These are phyloP conservation scores for Danionella cerebrum DNA, from an alignment of 2,113 vertebrate genomes.

Conservation along the genomic window DNA sequence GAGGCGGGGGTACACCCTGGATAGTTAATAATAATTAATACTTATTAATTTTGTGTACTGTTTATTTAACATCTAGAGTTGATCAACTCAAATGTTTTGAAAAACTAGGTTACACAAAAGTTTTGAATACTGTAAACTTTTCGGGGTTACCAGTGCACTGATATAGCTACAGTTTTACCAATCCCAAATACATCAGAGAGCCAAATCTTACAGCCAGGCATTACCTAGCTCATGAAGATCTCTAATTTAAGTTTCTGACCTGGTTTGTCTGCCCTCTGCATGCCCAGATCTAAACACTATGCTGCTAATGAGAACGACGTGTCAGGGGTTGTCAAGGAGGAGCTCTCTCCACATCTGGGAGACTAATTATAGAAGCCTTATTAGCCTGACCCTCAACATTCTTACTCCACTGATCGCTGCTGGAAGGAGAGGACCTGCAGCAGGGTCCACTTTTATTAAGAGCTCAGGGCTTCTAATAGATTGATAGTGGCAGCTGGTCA, in stretches of 20 bases:
- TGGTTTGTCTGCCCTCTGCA: neutral
- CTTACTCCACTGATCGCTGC: constrained; percentile 15
- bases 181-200: no score
- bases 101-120: no score
- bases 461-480: neutral
- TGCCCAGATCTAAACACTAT: constrained; percentile 35
- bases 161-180: no score
- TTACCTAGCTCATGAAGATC: neutral
- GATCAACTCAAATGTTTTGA: no score
- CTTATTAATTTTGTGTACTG: no score
- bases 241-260: neutral
- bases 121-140: no score
- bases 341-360: constrained; percentile 37
- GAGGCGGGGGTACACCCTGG: no score
- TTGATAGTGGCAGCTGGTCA: constrained; percentile 3
- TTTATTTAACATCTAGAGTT: no score
- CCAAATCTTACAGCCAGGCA: neutral
- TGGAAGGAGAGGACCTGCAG: constrained; percentile 4
- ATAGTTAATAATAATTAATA: no score
- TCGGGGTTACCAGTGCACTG: no score
- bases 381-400: constrained; percentile 37
- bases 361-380: constrained; percentile 38
- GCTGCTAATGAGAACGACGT: constrained; percentile 45
- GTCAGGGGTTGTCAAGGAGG: constrained; percentile 43
- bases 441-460: neutral